Conservation (phyloP, 2,113 vertebrate genomes). For the Xerus inauris region DNA sequence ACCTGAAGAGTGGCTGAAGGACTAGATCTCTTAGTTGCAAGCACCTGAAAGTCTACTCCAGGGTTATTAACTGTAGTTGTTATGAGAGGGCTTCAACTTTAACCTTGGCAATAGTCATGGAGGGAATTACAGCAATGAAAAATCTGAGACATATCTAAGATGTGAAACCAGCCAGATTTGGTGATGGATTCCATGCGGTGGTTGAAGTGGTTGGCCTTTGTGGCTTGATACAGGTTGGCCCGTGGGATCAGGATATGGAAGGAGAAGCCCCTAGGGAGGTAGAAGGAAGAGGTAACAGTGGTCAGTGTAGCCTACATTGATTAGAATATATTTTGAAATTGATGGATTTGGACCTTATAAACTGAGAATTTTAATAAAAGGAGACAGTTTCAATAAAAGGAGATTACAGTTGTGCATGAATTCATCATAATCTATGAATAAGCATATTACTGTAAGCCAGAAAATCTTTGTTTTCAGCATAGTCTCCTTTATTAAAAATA, state of each 20-base stretch:
- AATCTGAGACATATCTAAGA: background rate
- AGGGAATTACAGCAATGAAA: background rate
- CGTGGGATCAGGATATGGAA: background rate
- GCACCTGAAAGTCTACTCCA: background rate
- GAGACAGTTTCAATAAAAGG: too few relatives aligned
- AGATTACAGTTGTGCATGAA: background rate
- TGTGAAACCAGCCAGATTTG: background rate
- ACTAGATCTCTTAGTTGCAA: background rate
- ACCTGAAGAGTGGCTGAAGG: background rate
- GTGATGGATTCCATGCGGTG: background rate
- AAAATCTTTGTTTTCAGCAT: background rate
- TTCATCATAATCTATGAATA: background rate
- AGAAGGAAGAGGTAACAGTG: background rate
- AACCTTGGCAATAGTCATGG: background rate
- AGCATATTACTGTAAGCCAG: background rate
- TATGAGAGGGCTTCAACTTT: background rate
- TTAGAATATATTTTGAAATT: background rate
- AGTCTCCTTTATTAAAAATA: background rate
- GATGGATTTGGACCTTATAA: background rate
- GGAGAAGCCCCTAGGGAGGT: background rate
- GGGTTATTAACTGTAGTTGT: accelerated
- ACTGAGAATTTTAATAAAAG: background rate
- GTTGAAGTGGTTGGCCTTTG: background rate
- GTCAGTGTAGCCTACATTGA: background rate
- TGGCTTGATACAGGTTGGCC: background rate